phyloP scores from a whole-genome alignment of 92 coral and sea anemone species.

The Umimayanthus chanpuru region DNA sequence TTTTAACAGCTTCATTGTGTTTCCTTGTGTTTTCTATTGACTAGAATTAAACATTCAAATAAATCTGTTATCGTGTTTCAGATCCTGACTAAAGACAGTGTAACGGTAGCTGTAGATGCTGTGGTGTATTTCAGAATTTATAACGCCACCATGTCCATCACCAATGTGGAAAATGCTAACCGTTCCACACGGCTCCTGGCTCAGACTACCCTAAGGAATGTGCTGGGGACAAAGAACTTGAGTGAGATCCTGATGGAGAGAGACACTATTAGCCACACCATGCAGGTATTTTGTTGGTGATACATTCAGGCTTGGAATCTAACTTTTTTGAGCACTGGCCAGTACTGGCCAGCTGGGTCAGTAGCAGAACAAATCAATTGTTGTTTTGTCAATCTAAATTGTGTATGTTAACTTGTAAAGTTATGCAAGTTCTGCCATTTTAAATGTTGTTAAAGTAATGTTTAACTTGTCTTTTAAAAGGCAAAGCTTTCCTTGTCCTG shows the following conservation, averaged over 20 bases:
- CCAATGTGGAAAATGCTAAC: constrained; percentile 89
- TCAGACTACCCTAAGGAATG: constrained; percentile 90
- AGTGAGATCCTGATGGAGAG: constrained; percentile 90
- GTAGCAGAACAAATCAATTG: too few species aligned
- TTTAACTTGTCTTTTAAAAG: too few species aligned
- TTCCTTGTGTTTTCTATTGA: too few species aligned
- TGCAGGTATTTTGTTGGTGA: constrained; percentile 62
- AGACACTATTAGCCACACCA: constrained; percentile 81
- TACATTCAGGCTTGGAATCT: too few species aligned
- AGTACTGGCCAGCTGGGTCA: too few species aligned
- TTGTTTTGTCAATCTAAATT: too few species aligned
- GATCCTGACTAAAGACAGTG: constrained; percentile 91
- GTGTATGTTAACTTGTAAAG: too few species aligned
- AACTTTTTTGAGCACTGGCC: too few species aligned
- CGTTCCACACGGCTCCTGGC: constrained; percentile 95
- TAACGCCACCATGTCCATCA: constrained; percentile 90
- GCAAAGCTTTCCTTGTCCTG: too few species aligned
- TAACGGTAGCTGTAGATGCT: constrained; percentile 96
- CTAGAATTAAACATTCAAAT: background rate
- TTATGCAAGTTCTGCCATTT: too few species aligned
- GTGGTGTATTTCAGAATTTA: constrained; percentile 91
- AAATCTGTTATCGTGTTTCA: constrained; percentile 3
- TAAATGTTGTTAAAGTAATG: too few species aligned
- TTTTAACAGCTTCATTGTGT: too few species aligned
- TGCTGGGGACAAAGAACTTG: constrained; percentile 87